Percentiles rank a stretch among this genome's conserved stretches.
Evolutionary conservation across 2,113 vertebrate species (phyloP).

Genomic region (Oxyura jamaicensis): DNA sequence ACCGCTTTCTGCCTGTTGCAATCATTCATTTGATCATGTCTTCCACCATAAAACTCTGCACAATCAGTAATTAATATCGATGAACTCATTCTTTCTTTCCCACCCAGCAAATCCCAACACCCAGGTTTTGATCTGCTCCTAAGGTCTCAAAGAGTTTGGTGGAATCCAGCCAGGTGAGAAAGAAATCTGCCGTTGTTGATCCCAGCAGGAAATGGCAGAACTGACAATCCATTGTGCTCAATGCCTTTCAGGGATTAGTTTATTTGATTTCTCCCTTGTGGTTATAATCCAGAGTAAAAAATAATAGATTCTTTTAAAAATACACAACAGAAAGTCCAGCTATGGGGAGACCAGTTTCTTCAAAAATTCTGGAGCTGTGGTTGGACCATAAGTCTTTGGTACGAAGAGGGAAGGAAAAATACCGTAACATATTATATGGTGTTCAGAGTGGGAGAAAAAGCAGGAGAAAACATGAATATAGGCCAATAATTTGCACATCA

Average conservation of each 20-base stretch:
- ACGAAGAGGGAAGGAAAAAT: neutral
- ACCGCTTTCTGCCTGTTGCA: neutral
- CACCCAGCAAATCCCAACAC: neutral
- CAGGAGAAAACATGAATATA: neutral
- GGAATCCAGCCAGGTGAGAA: neutral
- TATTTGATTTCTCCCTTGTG: neutral
- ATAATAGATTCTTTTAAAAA: neutral
- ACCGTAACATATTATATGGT: neutral
- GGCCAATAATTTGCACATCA: neutral
- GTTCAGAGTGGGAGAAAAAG: neutral
- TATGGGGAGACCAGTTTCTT: neutral
- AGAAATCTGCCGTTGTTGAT: neutral
- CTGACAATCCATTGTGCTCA: neutral
- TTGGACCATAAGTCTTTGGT: neutral
- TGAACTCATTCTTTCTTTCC: neutral
- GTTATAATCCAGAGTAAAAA: neutral
- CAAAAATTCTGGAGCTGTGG: neutral
- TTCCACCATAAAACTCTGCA: neutral
- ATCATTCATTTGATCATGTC: neutral
- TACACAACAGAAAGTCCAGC: neutral
- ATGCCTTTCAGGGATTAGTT: accelerated
- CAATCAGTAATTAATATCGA: neutral
- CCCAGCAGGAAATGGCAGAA: neutral
- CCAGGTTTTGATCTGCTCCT: neutral
- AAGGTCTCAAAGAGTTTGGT: neutral